These are phyloP conservation scores for Pionites leucogaster DNA, from an alignment of 2,113 vertebrate species.

Conservation along the genomic window DNA sequence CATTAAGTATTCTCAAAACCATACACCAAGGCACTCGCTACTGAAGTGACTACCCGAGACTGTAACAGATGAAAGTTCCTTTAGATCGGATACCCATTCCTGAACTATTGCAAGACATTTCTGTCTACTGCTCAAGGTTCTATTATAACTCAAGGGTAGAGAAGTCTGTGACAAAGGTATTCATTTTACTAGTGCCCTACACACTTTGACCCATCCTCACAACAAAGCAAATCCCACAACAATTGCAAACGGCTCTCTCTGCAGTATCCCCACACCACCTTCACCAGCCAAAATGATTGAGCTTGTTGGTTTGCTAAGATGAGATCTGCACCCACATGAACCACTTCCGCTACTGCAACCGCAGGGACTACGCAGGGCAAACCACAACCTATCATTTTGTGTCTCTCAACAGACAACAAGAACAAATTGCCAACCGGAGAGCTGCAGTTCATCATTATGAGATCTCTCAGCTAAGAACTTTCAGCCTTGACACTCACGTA, in stretches of 20 bases:
- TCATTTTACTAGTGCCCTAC: neutral
- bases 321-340: slow-evolving; percentile 71
- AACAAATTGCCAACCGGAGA: neutral
- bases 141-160: neutral
- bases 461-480: neutral
- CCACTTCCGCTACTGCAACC: slow-evolving; percentile 72
- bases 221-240: neutral
- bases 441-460: neutral
- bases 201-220: neutral
- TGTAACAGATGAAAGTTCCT: neutral
- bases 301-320: slow-evolving; percentile 53
- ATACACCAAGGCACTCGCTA: too few relatives aligned
- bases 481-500: neutral
- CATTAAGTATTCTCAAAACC: rapidly evolving
- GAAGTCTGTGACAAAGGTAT: neutral
- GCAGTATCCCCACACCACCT: slow-evolving; percentile 23
- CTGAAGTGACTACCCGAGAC: neutral
- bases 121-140: neutral
- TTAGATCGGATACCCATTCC: neutral
- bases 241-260: neutral
- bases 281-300: neutral
- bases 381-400: slow-evolving; percentile 53
- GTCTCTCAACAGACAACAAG: neutral
- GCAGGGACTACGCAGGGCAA: slow-evolving; percentile 53
- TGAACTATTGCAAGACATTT: rapidly evolving